A percentile compares a stretch with the other conserved stretches of the same genome.
Conservation (phyloP, 2,797 vertebrate species). For the Clarias laeviceps region DNA sequence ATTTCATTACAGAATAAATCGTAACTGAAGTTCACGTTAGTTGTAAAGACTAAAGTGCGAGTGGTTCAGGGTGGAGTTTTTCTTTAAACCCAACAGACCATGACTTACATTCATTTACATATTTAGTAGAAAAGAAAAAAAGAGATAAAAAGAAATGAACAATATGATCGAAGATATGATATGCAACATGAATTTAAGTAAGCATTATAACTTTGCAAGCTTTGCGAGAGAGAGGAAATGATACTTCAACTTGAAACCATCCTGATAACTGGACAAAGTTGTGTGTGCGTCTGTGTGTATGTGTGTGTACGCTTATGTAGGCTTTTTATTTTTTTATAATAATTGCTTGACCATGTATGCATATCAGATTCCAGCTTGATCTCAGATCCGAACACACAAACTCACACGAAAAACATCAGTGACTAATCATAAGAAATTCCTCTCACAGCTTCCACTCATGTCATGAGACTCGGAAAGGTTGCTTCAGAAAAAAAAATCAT, state of each 20-base stretch:
- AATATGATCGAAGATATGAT: background rate
- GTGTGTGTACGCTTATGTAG: background rate
- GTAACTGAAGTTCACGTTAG: background rate
- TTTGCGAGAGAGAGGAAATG: background rate
- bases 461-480: background rate
- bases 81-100: background rate
- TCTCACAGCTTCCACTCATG: background rate
- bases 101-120: background rate
- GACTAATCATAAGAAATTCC: background rate
- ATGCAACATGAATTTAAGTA: background rate
- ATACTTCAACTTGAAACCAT: background rate
- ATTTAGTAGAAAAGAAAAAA: background rate
- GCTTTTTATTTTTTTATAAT: background rate
- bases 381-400: background rate
- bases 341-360: slow-evolving; percentile 2
- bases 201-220: background rate
- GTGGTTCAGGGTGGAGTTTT: background rate
- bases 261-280: background rate
- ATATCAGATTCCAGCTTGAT: background rate
- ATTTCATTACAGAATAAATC: background rate
- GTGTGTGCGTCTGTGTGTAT: slow-evolving; percentile 1
- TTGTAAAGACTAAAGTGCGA: background rate
- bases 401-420: background rate
- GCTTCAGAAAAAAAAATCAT: background rate
- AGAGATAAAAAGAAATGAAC: background rate